A percentile compares a stretch with the other conserved stretches of the same genome.
Conservation (phyloP, 1,140 invertebrate species). For the Drosophila oshimai region DNA sequence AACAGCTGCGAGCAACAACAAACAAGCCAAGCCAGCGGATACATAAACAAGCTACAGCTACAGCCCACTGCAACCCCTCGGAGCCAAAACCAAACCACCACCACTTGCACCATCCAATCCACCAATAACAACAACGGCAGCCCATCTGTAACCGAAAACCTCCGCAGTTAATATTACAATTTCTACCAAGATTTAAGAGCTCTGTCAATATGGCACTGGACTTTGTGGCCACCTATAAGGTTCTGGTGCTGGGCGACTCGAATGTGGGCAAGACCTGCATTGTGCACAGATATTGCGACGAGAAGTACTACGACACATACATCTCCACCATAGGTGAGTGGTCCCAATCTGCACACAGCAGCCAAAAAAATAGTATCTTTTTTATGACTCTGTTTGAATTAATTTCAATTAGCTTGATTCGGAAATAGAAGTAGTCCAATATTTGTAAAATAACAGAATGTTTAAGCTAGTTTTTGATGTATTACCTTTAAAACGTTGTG, state of each 20-base stretch:
- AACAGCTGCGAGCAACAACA: slow-evolving; percentile 71
- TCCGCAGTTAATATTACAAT: slow-evolving; percentile 27
- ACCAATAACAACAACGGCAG: slow-evolving; percentile 36
- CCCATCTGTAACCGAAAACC: slow-evolving; percentile 66
- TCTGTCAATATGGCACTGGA: slow-evolving; percentile 88
- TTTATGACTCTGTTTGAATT: neutral
- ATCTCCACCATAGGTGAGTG: slow-evolving; percentile 95
- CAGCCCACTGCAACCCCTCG: slow-evolving; percentile 29
- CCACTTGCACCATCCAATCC: slow-evolving; percentile 39
- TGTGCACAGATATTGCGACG: slow-evolving; percentile 94
- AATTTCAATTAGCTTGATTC: no score
- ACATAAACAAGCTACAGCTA: slow-evolving; percentile 56
- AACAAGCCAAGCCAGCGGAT: slow-evolving; percentile 55
- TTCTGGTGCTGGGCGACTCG: slow-evolving; percentile 93
- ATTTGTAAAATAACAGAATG: no score
- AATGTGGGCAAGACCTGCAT: slow-evolving; percentile 97
- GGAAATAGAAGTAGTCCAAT: no score
- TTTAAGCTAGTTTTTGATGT: no score
- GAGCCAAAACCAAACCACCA: slow-evolving; percentile 49
- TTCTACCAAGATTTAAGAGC: slow-evolving; percentile 8
- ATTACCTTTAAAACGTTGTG: no score
- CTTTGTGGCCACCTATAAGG: slow-evolving; percentile 92
- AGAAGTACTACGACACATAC: slow-evolving; percentile 95
- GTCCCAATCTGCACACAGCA: neutral
- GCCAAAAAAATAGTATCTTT: neutral